Base-by-base conservation (phyloP, 2,888 invertebrate species). In the Leucophenga montana region DNA sequence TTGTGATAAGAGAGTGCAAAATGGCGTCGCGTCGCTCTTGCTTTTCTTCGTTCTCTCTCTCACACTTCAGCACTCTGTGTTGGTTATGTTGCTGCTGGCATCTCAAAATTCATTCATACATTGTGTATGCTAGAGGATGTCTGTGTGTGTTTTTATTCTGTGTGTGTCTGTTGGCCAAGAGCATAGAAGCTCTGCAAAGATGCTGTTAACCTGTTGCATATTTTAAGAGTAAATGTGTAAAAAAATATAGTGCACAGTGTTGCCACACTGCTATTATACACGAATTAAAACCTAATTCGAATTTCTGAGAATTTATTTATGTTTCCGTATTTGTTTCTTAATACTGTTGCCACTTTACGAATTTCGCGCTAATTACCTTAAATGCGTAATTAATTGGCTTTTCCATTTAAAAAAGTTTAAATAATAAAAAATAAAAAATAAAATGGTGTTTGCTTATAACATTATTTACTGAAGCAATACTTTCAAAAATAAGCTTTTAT, bases 201-300 rank as follows among this genome's bases (percentile, higher is more conserved):
- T 71, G 71, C 73, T 71, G 75, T 59, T 33, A 76, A 82, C 81
- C 81, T 82, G 81, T 82, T 82, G 81, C 76, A 46, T 46, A n/a
- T 48, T 61, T 39, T 61, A 57, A 57, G 57, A 57, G 57, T 16
- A 61, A 8, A 61, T 20, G 3, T 39, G 8, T 61, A 0, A 14
- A 33, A 1, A 22, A 16, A 1, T 9, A 18, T 0, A 2, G 39
- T 16, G 13, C 3, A 62, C 22, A 46, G 62, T 3, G 62, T 48
- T 64, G 48, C 62, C 62, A 64, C 48, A 64, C 22, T n/a, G 46
- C 46, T 44, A n/a, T 59, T 31, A 27, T 27, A 4, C 4, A 27
- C 27, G 2, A 27, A 3, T 27, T 8, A 39, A 39, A 39, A 39
- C 39, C 8, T 3, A 39, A 39, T 5, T 13, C 57, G 9, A 57